phyloP scores from a whole-genome alignment of 2,888 invertebrate species.

The Sisyra terminalis region DNA sequence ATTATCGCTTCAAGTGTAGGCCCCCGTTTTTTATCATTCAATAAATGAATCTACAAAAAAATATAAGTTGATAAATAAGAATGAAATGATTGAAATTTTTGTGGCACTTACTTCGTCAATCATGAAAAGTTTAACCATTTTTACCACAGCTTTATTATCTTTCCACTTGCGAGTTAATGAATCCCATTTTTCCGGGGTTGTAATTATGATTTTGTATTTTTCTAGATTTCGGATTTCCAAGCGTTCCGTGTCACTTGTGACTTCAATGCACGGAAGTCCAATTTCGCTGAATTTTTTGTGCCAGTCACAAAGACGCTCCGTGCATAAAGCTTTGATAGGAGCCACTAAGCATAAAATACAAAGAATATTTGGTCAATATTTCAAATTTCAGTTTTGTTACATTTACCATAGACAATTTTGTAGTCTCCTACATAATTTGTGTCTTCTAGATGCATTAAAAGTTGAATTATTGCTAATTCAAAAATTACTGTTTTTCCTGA shows the following conservation, averaged over 20 bases:
- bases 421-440: constrained; percentile 28
- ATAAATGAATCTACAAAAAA: constrained; percentile 37
- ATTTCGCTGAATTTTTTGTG: constrained; percentile 44
- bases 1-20: constrained; percentile 65
- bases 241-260: constrained; percentile 60
- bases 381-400: constrained; percentile 8
- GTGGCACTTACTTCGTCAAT: constrained; percentile 45
- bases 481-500: constrained; percentile 73
- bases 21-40: constrained; percentile 54
- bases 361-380: background rate
- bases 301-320: constrained; percentile 58
- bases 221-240: constrained; percentile 33
- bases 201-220: constrained; percentile 45
- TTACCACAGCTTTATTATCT: constrained; percentile 44
- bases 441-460: constrained; percentile 37
- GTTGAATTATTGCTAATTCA: constrained; percentile 57
- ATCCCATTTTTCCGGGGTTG: constrained; percentile 80
- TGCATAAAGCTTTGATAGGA: constrained; percentile 63
- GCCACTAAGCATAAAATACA: constrained; percentile 38
- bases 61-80: background rate
- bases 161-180: constrained; percentile 58
- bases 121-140: constrained; percentile 45
- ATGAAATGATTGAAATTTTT: too few species aligned
- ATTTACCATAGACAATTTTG: constrained; percentile 60
- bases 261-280: constrained; percentile 46